Evolutionary conservation across 1,140 invertebrate species (phyloP).

Genomic region (Bathynomus jamesi): DNA sequence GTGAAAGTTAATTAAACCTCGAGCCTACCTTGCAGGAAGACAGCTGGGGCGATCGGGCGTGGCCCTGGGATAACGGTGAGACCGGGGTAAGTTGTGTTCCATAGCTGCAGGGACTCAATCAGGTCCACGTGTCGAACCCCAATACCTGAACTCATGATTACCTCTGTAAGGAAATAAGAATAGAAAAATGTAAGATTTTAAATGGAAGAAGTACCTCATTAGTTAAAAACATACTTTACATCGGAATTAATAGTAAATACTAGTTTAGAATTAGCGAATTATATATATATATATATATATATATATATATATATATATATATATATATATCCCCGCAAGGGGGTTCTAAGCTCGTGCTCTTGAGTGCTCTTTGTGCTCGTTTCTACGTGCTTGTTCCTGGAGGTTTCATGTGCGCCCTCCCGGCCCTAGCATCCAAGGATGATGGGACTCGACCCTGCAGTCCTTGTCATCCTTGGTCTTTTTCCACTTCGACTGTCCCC

Average conservation of each 20-base stretch:
- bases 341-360: too few species aligned
- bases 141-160: not conserved
- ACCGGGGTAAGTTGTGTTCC: constrained; percentile 57
- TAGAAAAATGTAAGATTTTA: too few species aligned
- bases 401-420: too few species aligned
- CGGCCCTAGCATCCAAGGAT: too few species aligned
- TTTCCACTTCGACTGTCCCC: too few species aligned
- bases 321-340: too few species aligned
- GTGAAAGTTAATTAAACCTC: too few species aligned
- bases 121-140: constrained; percentile 52
- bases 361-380: too few species aligned
- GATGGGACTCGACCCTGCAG: too few species aligned
- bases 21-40: constrained; percentile 56
- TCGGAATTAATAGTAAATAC: not conserved
- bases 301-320: not conserved
- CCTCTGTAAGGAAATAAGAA: not conserved
- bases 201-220: too few species aligned
- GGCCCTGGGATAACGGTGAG: constrained; percentile 54
- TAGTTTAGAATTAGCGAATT: not conserved
- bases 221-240: not conserved
- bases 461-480: too few species aligned
- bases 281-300: not conserved
- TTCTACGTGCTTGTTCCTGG: too few species aligned
- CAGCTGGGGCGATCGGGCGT: constrained; percentile 56
- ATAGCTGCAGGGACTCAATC: constrained; percentile 57